phyloP scores from a whole-genome alignment of 1,140 invertebrate genomes.

The Anagrus nilaparvatae region DNA sequence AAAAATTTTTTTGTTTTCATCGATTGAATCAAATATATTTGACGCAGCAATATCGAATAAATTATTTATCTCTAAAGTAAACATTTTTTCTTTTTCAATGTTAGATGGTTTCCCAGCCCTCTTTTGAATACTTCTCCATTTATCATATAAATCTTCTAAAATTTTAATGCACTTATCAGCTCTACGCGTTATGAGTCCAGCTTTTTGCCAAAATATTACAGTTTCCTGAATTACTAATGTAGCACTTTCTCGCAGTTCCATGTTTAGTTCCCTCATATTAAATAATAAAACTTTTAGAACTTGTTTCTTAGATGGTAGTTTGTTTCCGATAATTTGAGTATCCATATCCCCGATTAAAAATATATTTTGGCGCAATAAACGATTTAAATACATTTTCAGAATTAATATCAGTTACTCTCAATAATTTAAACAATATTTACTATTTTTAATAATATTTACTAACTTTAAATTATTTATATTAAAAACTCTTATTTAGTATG shows the following conservation, averaged over 20 bases:
- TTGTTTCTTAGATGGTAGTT: slow-evolving; percentile 18
- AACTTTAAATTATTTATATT: too few relatives aligned
- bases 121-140: slow-evolving; percentile 15
- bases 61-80: neutral
- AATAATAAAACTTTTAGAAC: slow-evolving; percentile 18
- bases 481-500: too few relatives aligned
- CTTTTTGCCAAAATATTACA: slow-evolving; percentile 18
- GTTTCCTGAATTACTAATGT: slow-evolving; percentile 13
- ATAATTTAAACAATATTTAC: too few relatives aligned
- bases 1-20: too few relatives aligned
- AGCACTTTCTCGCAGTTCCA: slow-evolving; percentile 15
- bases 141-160: slow-evolving; percentile 14
- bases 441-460: too few relatives aligned
- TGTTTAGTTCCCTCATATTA: slow-evolving; percentile 14
- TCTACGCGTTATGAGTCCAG: slow-evolving; percentile 14
- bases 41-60: slow-evolving; percentile 10
- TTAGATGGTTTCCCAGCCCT: slow-evolving; percentile 7
- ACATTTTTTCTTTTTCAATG: slow-evolving; percentile 5
- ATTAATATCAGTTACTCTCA: too few relatives aligned
- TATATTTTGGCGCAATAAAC: slow-evolving; percentile 12
- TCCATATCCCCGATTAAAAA: slow-evolving; percentile 17
- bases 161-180: slow-evolving; percentile 13
- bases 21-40: too few relatives aligned
- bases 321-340: slow-evolving; percentile 17
- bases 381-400: too few relatives aligned